phyloP scores from a whole-genome alignment of 2,888 invertebrate genomes.

The Cantharis rustica region DNA sequence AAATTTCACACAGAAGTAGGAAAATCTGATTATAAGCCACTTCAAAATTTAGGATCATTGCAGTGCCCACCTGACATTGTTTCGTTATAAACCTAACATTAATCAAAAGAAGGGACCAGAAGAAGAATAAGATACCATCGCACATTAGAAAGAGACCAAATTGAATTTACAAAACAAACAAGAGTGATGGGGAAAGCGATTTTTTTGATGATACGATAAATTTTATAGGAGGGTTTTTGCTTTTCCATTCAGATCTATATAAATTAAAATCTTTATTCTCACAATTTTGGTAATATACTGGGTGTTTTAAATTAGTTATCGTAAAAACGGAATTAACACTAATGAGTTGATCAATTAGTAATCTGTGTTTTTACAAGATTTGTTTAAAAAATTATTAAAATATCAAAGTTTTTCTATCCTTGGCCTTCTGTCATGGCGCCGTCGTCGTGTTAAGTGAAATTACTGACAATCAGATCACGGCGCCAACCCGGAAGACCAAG shows the following conservation, averaged over 20 bases:
- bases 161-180: constrained; percentile 14
- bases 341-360: not conserved
- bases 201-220: constrained; percentile 28
- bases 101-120: constrained; percentile 38
- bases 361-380: not conserved
- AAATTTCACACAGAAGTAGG: constrained; percentile 27
- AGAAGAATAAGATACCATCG: constrained; percentile 31
- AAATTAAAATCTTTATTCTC: constrained; percentile 38
- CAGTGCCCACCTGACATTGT: constrained; percentile 37
- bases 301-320: not conserved
- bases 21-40: constrained; percentile 23
- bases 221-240: constrained; percentile 23
- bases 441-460: constrained; percentile 9
- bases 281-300: constrained; percentile 21
- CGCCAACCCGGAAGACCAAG: constrained; percentile 13
- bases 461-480: constrained; percentile 11
- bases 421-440: constrained; percentile 12
- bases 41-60: constrained; percentile 12
- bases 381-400: not conserved
- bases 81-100: constrained; percentile 39
- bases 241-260: constrained; percentile 33
- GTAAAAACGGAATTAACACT: not conserved
- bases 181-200: constrained; percentile 23
- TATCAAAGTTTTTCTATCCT: constrained; percentile 4
- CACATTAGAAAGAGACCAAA: constrained; percentile 14